Base-by-base conservation (phyloP, 2,797 vertebrate genomes). In the Enteromius viviparus region DNA sequence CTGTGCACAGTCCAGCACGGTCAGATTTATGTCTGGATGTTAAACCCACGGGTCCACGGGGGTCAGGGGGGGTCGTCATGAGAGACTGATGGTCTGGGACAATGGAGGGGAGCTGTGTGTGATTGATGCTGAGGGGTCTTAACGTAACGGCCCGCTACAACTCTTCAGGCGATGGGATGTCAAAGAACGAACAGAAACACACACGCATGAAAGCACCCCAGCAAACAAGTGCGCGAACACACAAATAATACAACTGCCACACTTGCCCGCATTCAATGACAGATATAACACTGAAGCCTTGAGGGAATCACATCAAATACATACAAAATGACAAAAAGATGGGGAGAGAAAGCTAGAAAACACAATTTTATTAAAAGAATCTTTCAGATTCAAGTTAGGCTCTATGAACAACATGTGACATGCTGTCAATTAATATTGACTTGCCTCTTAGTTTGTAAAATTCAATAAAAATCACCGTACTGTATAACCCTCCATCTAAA, bases 71-170 rank as follows among this genome's bases (percentile, higher is more conserved):
- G 76, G 85, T 42, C 40, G 42, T 64, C 70, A 82, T n/a, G 10
- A 53, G 68, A 87, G 84, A 88, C 58, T 53, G 84, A 86, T 84
- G 85, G 84, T 19, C 77, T 70, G 80, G 72, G 77, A 87, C 37
- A 80, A 34, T 51, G 58, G 72, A 66, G 69, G 45, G 80, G 76
- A 82, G 76, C 29, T 49, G 47, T 66, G 53, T 40, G 66, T 86
- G 87, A 90, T 88, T 84, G 88, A 90, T 88, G 84, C 26, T 14
- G 65, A 68, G 64, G 76, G 78, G 80, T 79, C 75, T 76, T 80
- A 84, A 85, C 76, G 76, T 82, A 88, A 86, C 80, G 17, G 82
- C 83, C 76, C 21, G 32, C 81, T 82, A 87, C 86, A 86, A 86
- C 80, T 87, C 89, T 86, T 70, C 21, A 68, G 76, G 76, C 70